Evolutionary conservation across 92 coral and sea anemone genomes (phyloP).

Genomic region (Bergia puertoricense): DNA sequence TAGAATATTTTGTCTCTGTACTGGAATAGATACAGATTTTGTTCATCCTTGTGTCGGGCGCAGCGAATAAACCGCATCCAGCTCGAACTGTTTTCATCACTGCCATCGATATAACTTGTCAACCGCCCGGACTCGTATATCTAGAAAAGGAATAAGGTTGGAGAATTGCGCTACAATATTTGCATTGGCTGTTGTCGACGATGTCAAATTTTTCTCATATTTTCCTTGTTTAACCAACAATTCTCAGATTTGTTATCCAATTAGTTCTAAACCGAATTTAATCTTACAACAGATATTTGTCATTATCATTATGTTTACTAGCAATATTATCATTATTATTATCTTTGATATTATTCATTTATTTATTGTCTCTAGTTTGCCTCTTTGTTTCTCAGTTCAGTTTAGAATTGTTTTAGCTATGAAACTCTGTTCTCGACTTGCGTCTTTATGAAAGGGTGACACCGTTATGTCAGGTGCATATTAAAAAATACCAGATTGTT

Average conservation of each 20-base stretch:
- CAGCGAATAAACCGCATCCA: slow-evolving; percentile 99
- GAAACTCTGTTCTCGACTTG: no score
- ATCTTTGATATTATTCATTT: no score
- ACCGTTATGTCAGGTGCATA: no score
- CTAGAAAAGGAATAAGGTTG: slow-evolving; percentile 38
- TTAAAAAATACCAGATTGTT: no score
- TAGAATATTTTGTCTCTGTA: slow-evolving; percentile 81
- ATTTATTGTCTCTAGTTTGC: no score
- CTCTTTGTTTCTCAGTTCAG: no score
- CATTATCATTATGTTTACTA: no score
- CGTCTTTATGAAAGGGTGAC: no score
- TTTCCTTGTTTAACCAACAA: no score
- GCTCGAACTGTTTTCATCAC: slow-evolving; percentile 83
- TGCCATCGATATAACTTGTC: slow-evolving; percentile 76
- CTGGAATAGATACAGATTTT: slow-evolving; percentile 91
- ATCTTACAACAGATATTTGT: no score
- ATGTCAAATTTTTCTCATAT: not conserved
- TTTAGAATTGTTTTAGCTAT: no score
- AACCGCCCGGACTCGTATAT: slow-evolving; percentile 74
- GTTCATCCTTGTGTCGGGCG: slow-evolving; percentile 89
- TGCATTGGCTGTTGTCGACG: not conserved
- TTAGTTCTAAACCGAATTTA: not conserved
- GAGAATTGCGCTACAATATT: not conserved
- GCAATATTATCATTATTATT: no score
- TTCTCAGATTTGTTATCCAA: not conserved